Evolutionary conservation across 2,797 vertebrate species (phyloP).

Genomic region (Fratercula arctica): DNA sequence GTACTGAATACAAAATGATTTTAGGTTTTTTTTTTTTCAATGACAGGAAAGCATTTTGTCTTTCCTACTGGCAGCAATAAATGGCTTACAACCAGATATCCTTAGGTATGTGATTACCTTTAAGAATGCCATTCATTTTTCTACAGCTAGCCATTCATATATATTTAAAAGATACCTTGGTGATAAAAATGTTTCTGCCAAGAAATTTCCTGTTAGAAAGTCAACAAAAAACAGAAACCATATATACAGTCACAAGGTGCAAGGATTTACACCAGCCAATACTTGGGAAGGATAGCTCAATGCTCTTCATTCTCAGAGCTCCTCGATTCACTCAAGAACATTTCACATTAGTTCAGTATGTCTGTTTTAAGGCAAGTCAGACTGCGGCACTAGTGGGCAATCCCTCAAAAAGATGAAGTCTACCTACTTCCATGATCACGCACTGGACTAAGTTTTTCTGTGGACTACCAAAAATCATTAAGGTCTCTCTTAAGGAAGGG

Average conservation of each 20-base stretch:
- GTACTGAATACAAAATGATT: not conserved
- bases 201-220: not conserved
- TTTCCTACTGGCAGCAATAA: not conserved
- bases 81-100: not conserved
- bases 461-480: not conserved
- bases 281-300: accelerated
- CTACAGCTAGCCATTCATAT: not conserved
- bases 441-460: not conserved
- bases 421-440: not conserved
- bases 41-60: not conserved
- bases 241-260: not conserved
- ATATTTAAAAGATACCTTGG: not conserved
- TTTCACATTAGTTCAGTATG: not conserved
- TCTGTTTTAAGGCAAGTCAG: not conserved
- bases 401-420: not conserved
- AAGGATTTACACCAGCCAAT: not conserved
- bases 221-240: not conserved
- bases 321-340: not conserved
- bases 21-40: not conserved
- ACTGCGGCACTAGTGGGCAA: not conserved
- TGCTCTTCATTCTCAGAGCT: not conserved
- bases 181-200: not conserved
- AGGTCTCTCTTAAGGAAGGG: not conserved
- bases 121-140: not conserved
- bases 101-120: not conserved